These are phyloP conservation scores for Otus sunia DNA, from an alignment of 2,113 vertebrate species.

Conservation along the genomic window DNA sequence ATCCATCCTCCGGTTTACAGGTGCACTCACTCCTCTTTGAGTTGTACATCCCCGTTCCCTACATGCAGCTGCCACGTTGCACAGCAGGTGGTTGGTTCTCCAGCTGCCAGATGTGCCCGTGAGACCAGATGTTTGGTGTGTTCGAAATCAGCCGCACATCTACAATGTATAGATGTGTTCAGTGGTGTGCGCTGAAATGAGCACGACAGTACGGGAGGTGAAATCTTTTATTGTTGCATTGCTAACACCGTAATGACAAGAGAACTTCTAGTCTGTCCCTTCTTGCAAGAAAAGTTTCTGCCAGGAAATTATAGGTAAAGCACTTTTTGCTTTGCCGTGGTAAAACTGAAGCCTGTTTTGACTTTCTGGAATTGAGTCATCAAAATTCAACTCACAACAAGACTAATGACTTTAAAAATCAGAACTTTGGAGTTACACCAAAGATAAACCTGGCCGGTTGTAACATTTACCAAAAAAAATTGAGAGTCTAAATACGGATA, in stretches of 20 bases:
- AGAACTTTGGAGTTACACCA: neutral
- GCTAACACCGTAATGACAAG: too few relatives aligned
- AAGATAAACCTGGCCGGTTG: neutral
- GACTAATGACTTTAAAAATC: neutral
- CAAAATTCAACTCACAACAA: neutral
- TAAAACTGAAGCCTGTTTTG: neutral
- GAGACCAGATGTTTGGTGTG: neutral
- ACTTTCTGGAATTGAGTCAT: neutral
- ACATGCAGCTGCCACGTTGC: neutral
- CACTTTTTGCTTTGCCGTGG: neutral
- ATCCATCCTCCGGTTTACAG: neutral
- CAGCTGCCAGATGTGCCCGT: neutral
- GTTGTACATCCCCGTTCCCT: neutral
- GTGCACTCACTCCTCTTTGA: neutral
- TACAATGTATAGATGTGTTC: neutral
- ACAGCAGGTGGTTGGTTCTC: neutral
- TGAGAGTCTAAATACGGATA: fast-evolving
- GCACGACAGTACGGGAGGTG: too few relatives aligned
- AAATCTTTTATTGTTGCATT: neutral
- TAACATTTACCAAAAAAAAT: neutral
- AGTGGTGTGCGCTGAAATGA: neutral
- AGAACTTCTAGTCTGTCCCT: neutral
- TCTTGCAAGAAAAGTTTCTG: neutral
- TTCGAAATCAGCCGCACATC: neutral
- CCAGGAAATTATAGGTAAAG: neutral